Conservation (phyloP, 37 sponge, comb jelly and placozoan species). For the Corticium candelabrum region DNA sequence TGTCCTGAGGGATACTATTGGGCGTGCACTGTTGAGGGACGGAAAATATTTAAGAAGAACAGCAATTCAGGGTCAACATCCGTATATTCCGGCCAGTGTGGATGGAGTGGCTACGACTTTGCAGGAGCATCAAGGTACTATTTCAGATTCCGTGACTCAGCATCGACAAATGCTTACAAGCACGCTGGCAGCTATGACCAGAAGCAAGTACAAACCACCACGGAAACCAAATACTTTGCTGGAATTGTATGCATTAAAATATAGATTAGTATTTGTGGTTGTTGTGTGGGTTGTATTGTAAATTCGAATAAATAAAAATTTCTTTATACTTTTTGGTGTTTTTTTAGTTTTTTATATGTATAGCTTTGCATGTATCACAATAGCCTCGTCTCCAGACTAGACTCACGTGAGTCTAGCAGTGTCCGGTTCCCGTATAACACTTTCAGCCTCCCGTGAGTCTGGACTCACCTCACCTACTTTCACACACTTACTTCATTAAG, state of each 20-base stretch:
- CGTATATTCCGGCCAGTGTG: not conserved
- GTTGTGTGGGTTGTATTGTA: too few relatives aligned
- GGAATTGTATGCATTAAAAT: not conserved
- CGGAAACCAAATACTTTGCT: not conserved
- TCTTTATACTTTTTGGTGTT: too few relatives aligned
- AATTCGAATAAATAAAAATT: too few relatives aligned
- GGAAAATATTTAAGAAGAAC: not conserved
- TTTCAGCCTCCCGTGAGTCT: too few relatives aligned
- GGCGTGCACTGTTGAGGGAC: not conserved
- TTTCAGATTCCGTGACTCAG: not conserved
- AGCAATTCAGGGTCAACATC: not conserved
- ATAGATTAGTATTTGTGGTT: too few relatives aligned
- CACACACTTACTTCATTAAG: too few relatives aligned
- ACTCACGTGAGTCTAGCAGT: too few relatives aligned
- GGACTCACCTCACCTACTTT: too few relatives aligned
- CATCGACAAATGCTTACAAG: not conserved
- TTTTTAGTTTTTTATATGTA: too few relatives aligned
- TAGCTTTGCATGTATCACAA: too few relatives aligned
- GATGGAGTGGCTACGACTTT: slow-evolving; percentile 1
- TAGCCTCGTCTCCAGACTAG: too few relatives aligned
- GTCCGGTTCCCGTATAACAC: too few relatives aligned
- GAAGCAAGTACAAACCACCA: not conserved
- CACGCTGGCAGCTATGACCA: not conserved
- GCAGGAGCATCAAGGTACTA: not conserved
- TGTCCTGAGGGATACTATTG: not conserved